phyloP scores from a whole-genome alignment of 2,888 invertebrate species.

The Pachydiplax longipennis region DNA sequence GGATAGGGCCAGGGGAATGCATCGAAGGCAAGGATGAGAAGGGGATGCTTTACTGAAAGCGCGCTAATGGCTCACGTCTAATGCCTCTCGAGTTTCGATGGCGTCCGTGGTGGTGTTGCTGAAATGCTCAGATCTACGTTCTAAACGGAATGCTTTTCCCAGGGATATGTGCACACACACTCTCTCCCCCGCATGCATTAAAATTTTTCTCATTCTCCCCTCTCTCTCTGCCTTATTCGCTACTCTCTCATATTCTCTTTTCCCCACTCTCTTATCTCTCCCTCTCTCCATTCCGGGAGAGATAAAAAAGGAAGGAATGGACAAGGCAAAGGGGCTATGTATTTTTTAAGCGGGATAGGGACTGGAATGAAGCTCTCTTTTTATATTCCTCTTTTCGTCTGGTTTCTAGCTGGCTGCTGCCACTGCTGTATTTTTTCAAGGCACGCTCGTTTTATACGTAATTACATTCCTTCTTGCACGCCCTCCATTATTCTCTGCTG shows the following conservation, averaged over 20 bases:
- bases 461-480: not conserved
- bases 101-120: too few species aligned
- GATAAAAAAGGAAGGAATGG: not conserved
- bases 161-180: not conserved
- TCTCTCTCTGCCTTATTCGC: too few species aligned
- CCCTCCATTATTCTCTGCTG: not conserved
- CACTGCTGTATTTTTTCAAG: not conserved
- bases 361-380: not conserved
- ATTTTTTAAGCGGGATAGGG: not conserved
- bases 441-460: not conserved
- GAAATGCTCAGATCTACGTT: too few species aligned
- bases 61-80: constrained; percentile 26
- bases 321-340: not conserved
- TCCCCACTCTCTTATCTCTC: not conserved
- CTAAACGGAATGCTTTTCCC: constrained; percentile 16
- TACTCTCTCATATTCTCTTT: not conserved
- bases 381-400: not conserved
- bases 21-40: too few species aligned
- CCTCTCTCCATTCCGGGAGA: not conserved
- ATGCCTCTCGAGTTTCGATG: constrained; percentile 23
- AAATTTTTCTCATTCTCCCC: not conserved
- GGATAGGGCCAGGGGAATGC: too few species aligned
- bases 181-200: not conserved
- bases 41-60: not conserved
- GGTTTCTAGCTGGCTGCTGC: not conserved